Evolutionary conservation across 2,888 invertebrate species (phyloP), one percentile per base, ranked within the genome.

Genomic region (Chelonus formosanus): DNA sequence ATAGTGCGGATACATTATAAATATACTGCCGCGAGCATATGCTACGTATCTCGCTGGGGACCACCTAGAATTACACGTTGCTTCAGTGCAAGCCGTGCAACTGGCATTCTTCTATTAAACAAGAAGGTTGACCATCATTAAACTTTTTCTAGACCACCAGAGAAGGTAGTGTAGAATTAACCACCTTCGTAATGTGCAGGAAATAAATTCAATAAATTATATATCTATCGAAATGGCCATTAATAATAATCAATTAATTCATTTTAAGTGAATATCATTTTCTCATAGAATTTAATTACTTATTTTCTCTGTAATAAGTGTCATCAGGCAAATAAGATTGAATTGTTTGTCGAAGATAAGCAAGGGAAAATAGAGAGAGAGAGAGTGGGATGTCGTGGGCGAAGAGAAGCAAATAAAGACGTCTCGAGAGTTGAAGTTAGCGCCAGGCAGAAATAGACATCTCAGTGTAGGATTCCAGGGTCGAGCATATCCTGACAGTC

Each of bases 61-160:
- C 80, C 80, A 80, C 80, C 79, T 79, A 80, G 76, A 70, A 70
- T 75, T 72, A 70, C 71, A 73, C 73, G 75, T 71, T 73, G 70
- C 72, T 59, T 53, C 54, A 35, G 40, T 53, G 50, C 59, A 40
- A 40, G 40, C 32, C 47, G 5, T 47, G 73, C 63, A 32, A 70
- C 67, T 67, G 73, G 73, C 74, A 67, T 75, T 74, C 74, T 74
- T 74, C 75, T 74, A 75, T 74, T 47, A 55, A 48, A 31, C 43
- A 59, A 54, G 43, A 65, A 65, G 55, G 57, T 52, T 65, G 55
- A 55, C 57, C 54, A 47, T 65, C 65, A 65, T 48, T 50, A 60
- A 55, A 45, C 45, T 47, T 52, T 52, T 52, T 58, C 35, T 10
- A 32, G 55, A 31, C 55, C 52, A 34, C 34, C 52, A 32, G 20